Base-by-base conservation (phyloP, 1,140 invertebrate species). In the Rhagoletis zephyria region DNA sequence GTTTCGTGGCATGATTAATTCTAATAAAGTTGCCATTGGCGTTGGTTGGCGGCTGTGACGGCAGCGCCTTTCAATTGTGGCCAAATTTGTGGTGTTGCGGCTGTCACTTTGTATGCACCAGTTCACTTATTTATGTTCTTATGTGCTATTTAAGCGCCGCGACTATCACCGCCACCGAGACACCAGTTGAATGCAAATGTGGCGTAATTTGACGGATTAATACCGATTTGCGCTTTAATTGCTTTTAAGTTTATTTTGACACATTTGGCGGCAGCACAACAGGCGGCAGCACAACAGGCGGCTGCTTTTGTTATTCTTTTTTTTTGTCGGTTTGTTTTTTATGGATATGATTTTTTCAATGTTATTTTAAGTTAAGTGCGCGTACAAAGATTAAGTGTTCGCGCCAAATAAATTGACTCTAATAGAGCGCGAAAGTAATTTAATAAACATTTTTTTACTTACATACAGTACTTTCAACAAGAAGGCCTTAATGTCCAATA, bases 191-290 rank as follows among this genome's bases (percentile, higher is more conserved):
- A 81, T 81, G 45, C 12, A n/a, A 81, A 81, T 56, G 19, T 81
- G 48, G 51, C 74, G 74, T 81, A 81, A 81, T 81, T 81, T 81
- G 74, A 81, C 74, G 74, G 74, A 81, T 56, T 81, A 81, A 81
- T 81, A 81, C 51, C 30, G 16, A 81, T 81, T 81, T 81, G 45
- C 48, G n/a, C 74, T 56, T 81, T 81, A 81, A 81, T 81, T 81
- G 74, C 74, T 81, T 56, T 81, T 81, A n/a, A 81, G 74, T 81
- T 81, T 81, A 56, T 81, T 81, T 81, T 81, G 74, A 56, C 74
- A 81, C 3, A 19, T 56, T 81, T 56, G 51, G 74, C 48, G n/a
- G 74, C 48, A 56, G 6, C 74, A 30, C 16, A 81, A 56, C 61
- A 4, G 10, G 61, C 16, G 12, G n/a, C n/a, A 56, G 6, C 74